phyloP scores from a whole-genome alignment of 23 tunicate genomes.

The Diplosoma virens region DNA sequence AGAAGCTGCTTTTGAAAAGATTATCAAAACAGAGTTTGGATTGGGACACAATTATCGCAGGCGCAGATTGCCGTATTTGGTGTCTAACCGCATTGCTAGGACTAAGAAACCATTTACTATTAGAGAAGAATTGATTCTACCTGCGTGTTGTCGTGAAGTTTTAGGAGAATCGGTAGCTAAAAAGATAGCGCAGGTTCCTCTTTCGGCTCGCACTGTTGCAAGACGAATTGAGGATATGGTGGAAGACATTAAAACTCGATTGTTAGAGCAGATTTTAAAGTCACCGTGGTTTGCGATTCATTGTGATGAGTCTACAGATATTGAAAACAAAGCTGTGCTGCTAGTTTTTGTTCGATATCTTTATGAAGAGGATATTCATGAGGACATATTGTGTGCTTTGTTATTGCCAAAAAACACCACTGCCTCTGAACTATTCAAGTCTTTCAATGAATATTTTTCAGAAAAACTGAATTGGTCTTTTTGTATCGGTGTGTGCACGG shows the following conservation, averaged over 20 bases:
- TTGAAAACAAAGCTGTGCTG: slow-evolving; percentile 38
- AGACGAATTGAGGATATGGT: slow-evolving; percentile 48
- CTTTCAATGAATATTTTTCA: slow-evolving; percentile 33
- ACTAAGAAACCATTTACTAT: slow-evolving; percentile 37
- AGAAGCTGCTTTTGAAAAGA: no score
- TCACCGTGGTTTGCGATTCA: slow-evolving; percentile 28
- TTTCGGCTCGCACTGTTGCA: slow-evolving; percentile 49
- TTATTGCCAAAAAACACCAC: slow-evolving; percentile 59
- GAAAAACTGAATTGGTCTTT: slow-evolving; percentile 40
- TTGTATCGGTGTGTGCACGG: slow-evolving; percentile 70
- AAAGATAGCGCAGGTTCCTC: slow-evolving; percentile 45
- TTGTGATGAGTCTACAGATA: slow-evolving; percentile 57
- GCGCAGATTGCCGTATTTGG: slow-evolving; percentile 27
- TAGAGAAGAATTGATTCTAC: slow-evolving; percentile 42
- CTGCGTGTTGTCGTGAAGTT: slow-evolving; percentile 36
- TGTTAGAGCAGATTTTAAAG: slow-evolving; percentile 4
- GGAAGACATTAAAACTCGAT: slow-evolving; percentile 30
- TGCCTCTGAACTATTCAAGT: slow-evolving; percentile 49
- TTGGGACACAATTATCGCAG: no score
- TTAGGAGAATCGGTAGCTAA: slow-evolving; percentile 21
- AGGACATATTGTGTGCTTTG: slow-evolving; percentile 53
- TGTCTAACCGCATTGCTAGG: slow-evolving; percentile 32
- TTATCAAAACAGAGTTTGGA: no score
- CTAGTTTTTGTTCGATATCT: slow-evolving; percentile 70
- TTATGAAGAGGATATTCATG: slow-evolving; percentile 39